Percentiles rank a stretch among this genome's conserved stretches.
Evolutionary conservation across 1,140 invertebrate species (phyloP).

Genomic region (Diabrotica undecimpunctata): DNA sequence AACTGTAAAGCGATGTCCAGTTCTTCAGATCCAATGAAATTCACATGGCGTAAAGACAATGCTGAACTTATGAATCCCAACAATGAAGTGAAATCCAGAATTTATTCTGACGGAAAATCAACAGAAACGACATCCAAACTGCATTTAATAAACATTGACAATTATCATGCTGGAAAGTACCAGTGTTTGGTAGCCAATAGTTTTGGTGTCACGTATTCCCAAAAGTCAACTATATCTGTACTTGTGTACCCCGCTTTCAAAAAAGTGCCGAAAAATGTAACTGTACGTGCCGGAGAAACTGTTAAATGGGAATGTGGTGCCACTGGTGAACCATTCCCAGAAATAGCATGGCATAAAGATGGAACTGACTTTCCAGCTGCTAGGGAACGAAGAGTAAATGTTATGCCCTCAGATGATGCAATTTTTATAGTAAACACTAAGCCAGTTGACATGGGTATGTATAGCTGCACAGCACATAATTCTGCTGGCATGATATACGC

Average conservation of each 20-base stretch:
- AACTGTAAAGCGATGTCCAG: conserved; percentile 71
- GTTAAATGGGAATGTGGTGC: conserved; percentile 89
- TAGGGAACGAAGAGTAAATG: conserved; percentile 85
- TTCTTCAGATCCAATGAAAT: conserved; percentile 61
- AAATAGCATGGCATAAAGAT: conserved; percentile 92
- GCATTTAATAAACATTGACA: conserved; percentile 66
- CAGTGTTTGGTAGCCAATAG: conserved; percentile 89
- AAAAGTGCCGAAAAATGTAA: conserved; percentile 81
- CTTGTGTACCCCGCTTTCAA: conserved; percentile 83
- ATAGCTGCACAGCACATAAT: conserved; percentile 92
- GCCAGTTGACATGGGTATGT: conserved; percentile 82
- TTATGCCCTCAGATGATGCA: conserved; percentile 85
- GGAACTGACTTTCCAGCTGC: conserved; percentile 93
- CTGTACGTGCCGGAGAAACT: conserved; percentile 78
- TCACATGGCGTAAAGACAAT: conserved; percentile 89
- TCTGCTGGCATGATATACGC: conserved; percentile 79
- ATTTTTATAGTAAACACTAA: conserved; percentile 91
- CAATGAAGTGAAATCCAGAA: conserved; percentile 32
- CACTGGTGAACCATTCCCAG: conserved; percentile 79
- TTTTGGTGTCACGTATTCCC: conserved; percentile 86
- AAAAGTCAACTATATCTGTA: conserved; percentile 80
- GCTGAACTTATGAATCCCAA: conserved; percentile 56
- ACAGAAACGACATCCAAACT: conserved; percentile 60
- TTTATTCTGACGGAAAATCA: conserved; percentile 49
- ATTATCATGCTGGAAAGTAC: conserved; percentile 79